A percentile compares a stretch with the other conserved stretches of the same genome.
phyloP scores from a whole-genome alignment of 2,797 vertebrate species.

The Thunnus albacares region DNA sequence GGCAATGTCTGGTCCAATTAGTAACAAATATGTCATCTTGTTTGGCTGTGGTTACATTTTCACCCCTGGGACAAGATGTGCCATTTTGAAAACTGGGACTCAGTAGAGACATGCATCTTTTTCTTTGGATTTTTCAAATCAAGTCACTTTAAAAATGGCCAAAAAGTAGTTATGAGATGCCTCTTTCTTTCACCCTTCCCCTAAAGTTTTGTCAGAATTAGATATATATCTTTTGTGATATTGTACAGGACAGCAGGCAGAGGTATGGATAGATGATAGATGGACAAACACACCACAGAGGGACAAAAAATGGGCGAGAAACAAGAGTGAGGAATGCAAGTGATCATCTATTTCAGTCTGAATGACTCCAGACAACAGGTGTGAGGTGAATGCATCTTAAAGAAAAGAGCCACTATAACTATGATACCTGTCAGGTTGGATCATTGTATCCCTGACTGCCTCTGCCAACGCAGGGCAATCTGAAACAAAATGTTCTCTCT shows the following conservation, averaged over 20 bases:
- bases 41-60: constrained; percentile 2
- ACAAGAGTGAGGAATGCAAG: constrained; percentile 9
- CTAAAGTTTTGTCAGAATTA: background rate
- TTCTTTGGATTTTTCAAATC: constrained; percentile 10
- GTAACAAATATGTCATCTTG: constrained; percentile 11
- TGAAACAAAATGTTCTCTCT: constrained; percentile 28
- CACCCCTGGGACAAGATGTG: background rate
- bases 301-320: background rate
- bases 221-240: background rate
- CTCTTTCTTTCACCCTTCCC: background rate
- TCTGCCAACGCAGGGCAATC: constrained; percentile 12
- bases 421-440: constrained; percentile 30
- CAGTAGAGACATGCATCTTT: constrained; percentile 1
- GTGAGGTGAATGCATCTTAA: constrained; percentile 29
- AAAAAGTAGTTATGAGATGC: background rate
- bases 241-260: background rate
- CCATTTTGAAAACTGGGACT: constrained; percentile 17
- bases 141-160: constrained; percentile 1
- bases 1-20: constrained; percentile 8
- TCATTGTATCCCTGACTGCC: constrained; percentile 28
- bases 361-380: constrained; percentile 46
- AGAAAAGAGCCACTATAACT: constrained; percentile 11
- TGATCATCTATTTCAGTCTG: constrained; percentile 39
- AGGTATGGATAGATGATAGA: background rate
- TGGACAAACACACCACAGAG: background rate